Base-by-base conservation (phyloP, 2,888 invertebrate species). In the Aethes cnicana region DNA sequence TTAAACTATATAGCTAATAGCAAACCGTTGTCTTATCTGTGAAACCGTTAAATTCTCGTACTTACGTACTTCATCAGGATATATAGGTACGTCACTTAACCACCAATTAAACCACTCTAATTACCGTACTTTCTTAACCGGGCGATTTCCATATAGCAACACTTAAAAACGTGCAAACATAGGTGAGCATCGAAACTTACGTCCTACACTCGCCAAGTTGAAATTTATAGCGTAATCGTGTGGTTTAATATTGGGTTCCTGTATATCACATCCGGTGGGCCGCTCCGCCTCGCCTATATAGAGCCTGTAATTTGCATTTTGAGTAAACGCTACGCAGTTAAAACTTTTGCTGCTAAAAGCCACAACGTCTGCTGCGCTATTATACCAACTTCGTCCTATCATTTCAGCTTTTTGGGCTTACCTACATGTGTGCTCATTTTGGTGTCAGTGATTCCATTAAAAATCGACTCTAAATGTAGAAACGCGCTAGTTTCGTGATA, bases 281-380 rank as follows among this genome's bases (percentile, higher is more conserved):
- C 69, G 73, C 70, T 70, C 72, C 71, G 57, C 70, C 68, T 68
- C 69, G 66, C 62, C 64, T 74, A 68, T 80, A 81, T 78, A 74
- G 73, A 81, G 74, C 80, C 76, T 74, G 81, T 84, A 85, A 85
- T 85, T 85, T 85, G 83, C 84, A 85, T 84, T 83, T 83, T 83
- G 78, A 82, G 83, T 83, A 81, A 83, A 85, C 82, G 82, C 63
- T 64, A 66, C 75, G 74, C 79, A 81, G 81, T 84, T 83, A 81
- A 83, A 85, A 84, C 82, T 84, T 84, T 81, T 55, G 53, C 75
- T 56, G 73, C 74, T 81, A 76, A 81, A 82, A 77, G 78, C 77
- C 72, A 59, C 72, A 71, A 66, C 69, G 74, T 77, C 72, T 79
- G 72, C 18, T 36, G 28, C 67, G 62, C 64, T 56, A 56, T 61